Evolutionary conservation across 1,140 invertebrate species (phyloP).

Genomic region (Aphaenogaster ashmeadi): DNA sequence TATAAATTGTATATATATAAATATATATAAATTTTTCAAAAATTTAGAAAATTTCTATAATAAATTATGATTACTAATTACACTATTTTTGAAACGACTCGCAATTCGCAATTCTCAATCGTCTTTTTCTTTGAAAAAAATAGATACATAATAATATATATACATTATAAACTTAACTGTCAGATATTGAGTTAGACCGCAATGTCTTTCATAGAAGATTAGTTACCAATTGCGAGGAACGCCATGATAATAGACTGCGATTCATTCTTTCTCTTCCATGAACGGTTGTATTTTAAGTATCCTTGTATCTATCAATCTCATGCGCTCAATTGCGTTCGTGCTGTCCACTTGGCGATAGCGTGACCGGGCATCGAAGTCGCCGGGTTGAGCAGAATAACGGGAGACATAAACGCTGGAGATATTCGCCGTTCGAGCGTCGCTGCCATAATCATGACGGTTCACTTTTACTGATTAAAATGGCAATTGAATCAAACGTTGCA

Average conservation of each 20-base stretch:
- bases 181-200: neutral
- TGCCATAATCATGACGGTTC: constrained; percentile 67
- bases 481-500: constrained; percentile 17
- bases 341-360: constrained; percentile 16
- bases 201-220: neutral
- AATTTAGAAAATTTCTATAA: too few species aligned
- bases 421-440: constrained; percentile 59
- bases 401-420: constrained; percentile 79
- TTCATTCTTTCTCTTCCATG: neutral
- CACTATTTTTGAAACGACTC: neutral
- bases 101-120: neutral
- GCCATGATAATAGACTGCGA: neutral
- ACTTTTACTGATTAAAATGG: constrained; percentile 75
- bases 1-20: neutral
- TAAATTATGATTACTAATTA: neutral
- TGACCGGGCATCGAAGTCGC: constrained; percentile 67
- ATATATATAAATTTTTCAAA: too few species aligned
- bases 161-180: neutral
- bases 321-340: constrained; percentile 40
- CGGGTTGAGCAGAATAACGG: constrained; percentile 82
- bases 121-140: constrained; percentile 1
- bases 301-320: constrained; percentile 38
- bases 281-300: constrained; percentile 30
- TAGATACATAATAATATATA: neutral
- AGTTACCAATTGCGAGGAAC: neutral